Percentiles rank a stretch among this genome's conserved stretches.
Evolutionary conservation across 2,113 vertebrate species (phyloP).

Genomic region (Limanda limanda): DNA sequence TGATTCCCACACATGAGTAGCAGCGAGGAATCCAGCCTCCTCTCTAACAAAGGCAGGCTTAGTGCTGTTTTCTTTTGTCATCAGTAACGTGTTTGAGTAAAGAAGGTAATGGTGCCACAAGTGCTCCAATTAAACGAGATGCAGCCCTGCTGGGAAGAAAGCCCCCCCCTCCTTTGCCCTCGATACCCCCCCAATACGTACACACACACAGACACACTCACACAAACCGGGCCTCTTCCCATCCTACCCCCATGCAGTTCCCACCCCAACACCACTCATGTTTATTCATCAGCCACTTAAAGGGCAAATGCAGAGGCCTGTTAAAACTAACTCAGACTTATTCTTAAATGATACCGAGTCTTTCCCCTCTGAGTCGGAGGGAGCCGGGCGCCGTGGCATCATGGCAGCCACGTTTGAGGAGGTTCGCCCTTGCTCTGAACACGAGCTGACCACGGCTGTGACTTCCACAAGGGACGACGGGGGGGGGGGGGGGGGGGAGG

Average conservation of each 20-base stretch:
- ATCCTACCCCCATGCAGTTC: constrained; percentile 61
- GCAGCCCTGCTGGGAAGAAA: constrained; percentile 80
- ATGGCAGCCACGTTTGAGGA: constrained; percentile 39
- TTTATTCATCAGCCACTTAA: constrained; percentile 84
- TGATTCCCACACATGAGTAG: constrained; percentile 77
- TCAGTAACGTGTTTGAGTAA: constrained; percentile 82
- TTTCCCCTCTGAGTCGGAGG: constrained; percentile 43
- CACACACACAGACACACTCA: constrained; percentile 37
- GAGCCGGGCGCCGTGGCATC: constrained; percentile 33
- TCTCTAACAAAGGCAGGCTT: constrained; percentile 77
- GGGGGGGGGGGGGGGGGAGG: neutral
- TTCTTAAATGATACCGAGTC: constrained; percentile 67
- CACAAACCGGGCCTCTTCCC: constrained; percentile 63
- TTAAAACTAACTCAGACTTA: constrained; percentile 79
- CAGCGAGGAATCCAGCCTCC: constrained; percentile 67
- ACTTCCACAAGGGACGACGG: constrained; percentile 28
- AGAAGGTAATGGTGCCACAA: constrained; percentile 82
- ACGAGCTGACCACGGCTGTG: constrained; percentile 20
- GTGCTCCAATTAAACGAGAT: constrained; percentile 84
- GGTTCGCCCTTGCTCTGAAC: neutral
- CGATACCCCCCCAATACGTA: constrained; percentile 53
- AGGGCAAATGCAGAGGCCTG: constrained; percentile 75
- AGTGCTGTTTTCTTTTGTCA: constrained; percentile 83
- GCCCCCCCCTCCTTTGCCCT: constrained; percentile 64
- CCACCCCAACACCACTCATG: constrained; percentile 77